phyloP scores from a whole-genome alignment of 2,797 vertebrate species.

The Alauda arvensis region DNA sequence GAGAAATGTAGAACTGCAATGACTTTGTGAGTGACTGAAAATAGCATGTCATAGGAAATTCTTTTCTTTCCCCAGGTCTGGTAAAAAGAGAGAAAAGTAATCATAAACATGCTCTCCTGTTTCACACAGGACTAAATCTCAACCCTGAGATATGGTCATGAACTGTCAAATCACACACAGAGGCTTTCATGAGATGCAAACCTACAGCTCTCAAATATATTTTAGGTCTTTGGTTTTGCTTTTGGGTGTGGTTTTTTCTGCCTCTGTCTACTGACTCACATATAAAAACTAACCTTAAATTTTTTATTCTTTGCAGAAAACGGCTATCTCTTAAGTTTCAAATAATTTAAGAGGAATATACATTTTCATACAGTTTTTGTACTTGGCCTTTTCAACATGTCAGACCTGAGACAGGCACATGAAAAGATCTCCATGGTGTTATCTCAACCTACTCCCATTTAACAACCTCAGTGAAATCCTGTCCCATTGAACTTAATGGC shows the following conservation, averaged over 20 bases:
- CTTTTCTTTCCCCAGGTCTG: not conserved
- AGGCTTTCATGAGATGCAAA: not conserved
- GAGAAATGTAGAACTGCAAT: not conserved
- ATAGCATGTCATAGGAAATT: not conserved
- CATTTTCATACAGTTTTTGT: not conserved
- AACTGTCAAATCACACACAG: not conserved
- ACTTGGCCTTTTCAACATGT: not conserved
- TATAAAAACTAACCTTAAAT: not conserved
- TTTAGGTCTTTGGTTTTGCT: not conserved
- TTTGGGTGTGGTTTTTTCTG: rapidly evolving
- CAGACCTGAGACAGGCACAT: not conserved
- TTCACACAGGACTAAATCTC: not conserved
- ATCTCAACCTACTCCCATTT: not conserved
- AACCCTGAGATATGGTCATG: not conserved
- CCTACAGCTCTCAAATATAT: not conserved
- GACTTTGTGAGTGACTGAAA: slow-evolving; percentile 3
- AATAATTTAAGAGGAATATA: not conserved
- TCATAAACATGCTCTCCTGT: not conserved
- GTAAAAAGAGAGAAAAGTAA: not conserved
- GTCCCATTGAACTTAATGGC: not conserved
- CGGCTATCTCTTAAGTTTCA: not conserved
- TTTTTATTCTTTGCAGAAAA: not conserved
- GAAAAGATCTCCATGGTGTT: not conserved
- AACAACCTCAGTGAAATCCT: not conserved
- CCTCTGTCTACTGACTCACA: not conserved